Percentiles rank a stretch among this genome's conserved stretches.
Conservation (phyloP, 35 echinoderm and acorn worm species). For the Heliocidaris erythrogramma region DNA sequence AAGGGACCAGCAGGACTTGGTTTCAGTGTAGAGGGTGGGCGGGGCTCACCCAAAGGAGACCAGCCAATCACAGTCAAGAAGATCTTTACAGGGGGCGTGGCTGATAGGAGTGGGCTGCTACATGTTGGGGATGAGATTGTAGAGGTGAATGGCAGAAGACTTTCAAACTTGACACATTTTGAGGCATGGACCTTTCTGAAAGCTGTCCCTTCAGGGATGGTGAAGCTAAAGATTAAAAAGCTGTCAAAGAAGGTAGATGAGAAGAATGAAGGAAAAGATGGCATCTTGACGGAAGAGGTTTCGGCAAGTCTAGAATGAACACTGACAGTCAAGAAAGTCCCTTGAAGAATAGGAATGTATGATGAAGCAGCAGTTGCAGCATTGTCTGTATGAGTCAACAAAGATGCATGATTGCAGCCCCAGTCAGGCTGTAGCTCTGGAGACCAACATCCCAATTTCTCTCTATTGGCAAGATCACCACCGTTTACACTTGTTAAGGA, state of each 20-base stretch:
- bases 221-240: conserved; percentile 86
- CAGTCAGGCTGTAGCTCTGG: background rate
- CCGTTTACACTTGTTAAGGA: background rate
- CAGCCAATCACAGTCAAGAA: conserved; percentile 95
- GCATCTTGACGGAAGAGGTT: background rate
- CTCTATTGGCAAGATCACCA: background rate
- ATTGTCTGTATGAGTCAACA: background rate
- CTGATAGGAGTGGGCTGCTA: conserved; percentile 74
- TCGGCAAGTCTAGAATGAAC: background rate
- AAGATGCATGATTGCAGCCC: background rate
- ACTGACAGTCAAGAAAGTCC: background rate
- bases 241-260: conserved; percentile 52
- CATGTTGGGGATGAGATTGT: conserved; percentile 88
- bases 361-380: background rate
- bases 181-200: conserved; percentile 98
- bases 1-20: conserved; percentile 89
- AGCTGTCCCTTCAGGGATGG: conserved; percentile 78
- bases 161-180: conserved; percentile 83
- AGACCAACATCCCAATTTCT: background rate
- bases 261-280: background rate
- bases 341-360: background rate
- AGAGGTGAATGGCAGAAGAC: conserved; percentile 77
- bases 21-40: conserved; percentile 93
- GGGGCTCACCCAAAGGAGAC: conserved; percentile 83
- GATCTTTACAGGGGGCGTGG: conserved; percentile 90